Evolutionary conservation across 2,113 vertebrate species (phyloP).

Genomic region (Gobius niger): DNA sequence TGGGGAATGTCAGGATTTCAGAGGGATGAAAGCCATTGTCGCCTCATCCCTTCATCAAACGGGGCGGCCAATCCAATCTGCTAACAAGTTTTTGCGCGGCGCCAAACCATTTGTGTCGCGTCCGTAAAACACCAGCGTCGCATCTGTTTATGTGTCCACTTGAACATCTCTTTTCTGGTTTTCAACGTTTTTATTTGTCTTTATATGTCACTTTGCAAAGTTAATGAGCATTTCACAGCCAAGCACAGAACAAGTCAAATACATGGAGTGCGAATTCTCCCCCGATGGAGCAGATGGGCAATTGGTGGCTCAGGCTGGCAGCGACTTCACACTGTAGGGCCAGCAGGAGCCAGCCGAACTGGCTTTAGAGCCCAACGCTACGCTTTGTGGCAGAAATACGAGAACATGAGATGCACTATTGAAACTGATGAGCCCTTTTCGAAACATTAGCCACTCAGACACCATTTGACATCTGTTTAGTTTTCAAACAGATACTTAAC

Average conservation of each 20-base stretch:
- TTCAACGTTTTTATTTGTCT: constrained; percentile 30
- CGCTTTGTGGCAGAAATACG: constrained; percentile 42
- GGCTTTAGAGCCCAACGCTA: constrained; percentile 52
- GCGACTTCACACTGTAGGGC: constrained; percentile 55
- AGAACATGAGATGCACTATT: constrained; percentile 43
- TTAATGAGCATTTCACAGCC: constrained; percentile 59
- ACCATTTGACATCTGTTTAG: constrained; percentile 67
- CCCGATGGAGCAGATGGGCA: constrained; percentile 73
- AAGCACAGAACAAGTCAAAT: constrained; percentile 65
- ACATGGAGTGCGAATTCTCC: constrained; percentile 68
- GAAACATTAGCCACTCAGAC: constrained; percentile 38
- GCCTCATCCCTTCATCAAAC: constrained; percentile 20
- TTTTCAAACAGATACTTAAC: constrained; percentile 34
- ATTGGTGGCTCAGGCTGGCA: constrained; percentile 71
- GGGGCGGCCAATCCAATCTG: constrained; percentile 30
- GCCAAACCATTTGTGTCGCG: constrained; percentile 15
- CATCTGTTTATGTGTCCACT: constrained; percentile 44
- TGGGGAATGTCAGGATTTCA: background rate
- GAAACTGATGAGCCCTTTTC: constrained; percentile 47
- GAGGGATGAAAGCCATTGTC: constrained; percentile 6
- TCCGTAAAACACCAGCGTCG: constrained; percentile 39
- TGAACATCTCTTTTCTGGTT: constrained; percentile 37
- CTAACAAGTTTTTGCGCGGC: constrained; percentile 26
- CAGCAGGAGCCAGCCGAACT: constrained; percentile 55
- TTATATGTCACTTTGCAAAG: constrained; percentile 59